Evolutionary conservation across 2,888 invertebrate species (phyloP).

Genomic region (Drosophila subsilvestris): DNA sequence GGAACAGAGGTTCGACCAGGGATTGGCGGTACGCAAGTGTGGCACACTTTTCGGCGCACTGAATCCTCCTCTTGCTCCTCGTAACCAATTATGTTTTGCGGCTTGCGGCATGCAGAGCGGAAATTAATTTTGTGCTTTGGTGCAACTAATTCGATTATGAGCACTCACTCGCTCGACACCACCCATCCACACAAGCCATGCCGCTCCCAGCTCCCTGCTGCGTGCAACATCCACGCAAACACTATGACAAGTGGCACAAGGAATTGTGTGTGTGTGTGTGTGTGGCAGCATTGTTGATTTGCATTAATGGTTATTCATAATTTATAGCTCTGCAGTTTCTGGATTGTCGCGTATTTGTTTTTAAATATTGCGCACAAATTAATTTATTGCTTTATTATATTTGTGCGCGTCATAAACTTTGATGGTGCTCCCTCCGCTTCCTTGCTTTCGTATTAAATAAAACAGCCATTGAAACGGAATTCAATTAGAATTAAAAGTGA

Average conservation of each 20-base stretch:
- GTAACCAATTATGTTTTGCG: conserved; percentile 42
- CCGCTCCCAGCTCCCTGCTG: conserved; percentile 23
- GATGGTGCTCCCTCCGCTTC: conserved; percentile 1
- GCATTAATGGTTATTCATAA: conserved; percentile 39
- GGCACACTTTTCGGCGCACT: conserved; percentile 41
- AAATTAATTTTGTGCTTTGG: conserved; percentile 79
- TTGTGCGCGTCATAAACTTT: conserved; percentile 46
- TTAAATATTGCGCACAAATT: conserved; percentile 54
- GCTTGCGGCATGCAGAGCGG: conserved; percentile 58
- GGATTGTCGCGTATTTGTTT: conserved; percentile 51
- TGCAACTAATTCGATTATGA: conserved; percentile 76
- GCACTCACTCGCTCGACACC: conserved; percentile 3
- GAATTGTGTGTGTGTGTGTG: background rate
- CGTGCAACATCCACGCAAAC: conserved; percentile 33
- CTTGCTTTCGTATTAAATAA: conserved; percentile 30
- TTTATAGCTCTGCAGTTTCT: conserved; percentile 44
- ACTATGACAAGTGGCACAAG: conserved; percentile 1
- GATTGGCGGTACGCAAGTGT: conserved; percentile 4
- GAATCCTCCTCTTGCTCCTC: conserved; percentile 3
- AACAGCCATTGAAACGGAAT: conserved; percentile 49
- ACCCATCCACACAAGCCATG: conserved; percentile 19
- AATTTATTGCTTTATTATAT: conserved; percentile 57
- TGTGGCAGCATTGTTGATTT: conserved; percentile 31
- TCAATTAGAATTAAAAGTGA: conserved; percentile 40
- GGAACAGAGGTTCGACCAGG: conserved; percentile 44